Evolutionary conservation across 1,140 invertebrate genomes (phyloP), one percentile per base, ranked within the genome.

Genomic region (Hydropsyche tenuis): DNA sequence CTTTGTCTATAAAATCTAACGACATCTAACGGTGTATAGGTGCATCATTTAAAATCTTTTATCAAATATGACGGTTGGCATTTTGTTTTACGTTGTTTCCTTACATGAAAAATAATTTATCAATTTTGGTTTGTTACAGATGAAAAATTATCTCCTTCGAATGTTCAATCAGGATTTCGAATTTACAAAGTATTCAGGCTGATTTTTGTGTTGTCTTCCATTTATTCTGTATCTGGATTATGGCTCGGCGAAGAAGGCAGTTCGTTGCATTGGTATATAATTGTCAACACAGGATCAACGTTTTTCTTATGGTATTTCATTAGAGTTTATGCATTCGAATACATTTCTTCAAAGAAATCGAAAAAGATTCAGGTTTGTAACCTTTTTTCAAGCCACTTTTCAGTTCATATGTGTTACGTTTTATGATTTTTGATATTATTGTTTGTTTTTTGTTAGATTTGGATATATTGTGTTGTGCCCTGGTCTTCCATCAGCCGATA

Each of bases 401-500:
- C 16, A 60, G 16, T 18, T 22, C 16, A 11, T 20, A 23, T 60
- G 11, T 20, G 11, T 22, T 22, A 7, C 4, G 6, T n/a, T 53
- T 7, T 53, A 53, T 53, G 22, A 65, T 65, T 37, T 16, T 42
- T 3, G 4, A 22, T 22, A 30, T 68, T 11, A 11, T 46, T 9
- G 7, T 46, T 16, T 46, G 6, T 48, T 37, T n/a, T 56, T 45
- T 7, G 25, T 72, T 72, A 77, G 75, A 73, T 77, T 43, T 45
- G 65, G 16, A 43, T 77, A 43, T 92, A 92, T 79, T 88, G 87
- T 77, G 87, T 89, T 63, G 82, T 96, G 62, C 94, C 94, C 1
- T 82, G 94, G 75, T 87, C 92, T 78, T 86, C 87, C 56, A 82
- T 93, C 18, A 95, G 93, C 45, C 86, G 93, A 78, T 84, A 89